Conservation (phyloP, 92 coral and sea anemone species). For the Diadumene lineata region DNA sequence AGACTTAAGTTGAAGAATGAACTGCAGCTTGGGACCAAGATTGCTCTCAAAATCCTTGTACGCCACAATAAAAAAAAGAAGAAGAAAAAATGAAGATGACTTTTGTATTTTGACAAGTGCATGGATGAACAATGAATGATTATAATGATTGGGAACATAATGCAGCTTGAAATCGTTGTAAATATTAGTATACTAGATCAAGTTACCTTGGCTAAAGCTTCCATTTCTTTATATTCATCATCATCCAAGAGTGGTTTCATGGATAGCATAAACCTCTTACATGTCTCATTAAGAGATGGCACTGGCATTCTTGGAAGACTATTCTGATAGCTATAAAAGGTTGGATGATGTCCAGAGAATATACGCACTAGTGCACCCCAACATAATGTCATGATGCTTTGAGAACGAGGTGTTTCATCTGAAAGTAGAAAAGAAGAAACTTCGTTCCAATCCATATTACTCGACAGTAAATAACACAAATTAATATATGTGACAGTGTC, state of each 20-base stretch:
- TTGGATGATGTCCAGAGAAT: conserved; percentile 84
- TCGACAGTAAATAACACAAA: no score
- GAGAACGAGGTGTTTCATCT: conserved; percentile 95
- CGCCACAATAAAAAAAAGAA: background rate
- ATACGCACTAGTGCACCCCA: conserved; percentile 89
- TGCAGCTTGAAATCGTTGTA: no score
- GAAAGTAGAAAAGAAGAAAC: no score
- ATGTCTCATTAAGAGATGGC: conserved; percentile 79
- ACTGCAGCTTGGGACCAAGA: conserved; percentile 95
- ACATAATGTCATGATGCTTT: conserved; percentile 75
- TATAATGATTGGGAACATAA: no score
- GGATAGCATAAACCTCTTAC: conserved; percentile 70
- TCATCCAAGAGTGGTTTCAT: conserved; percentile 70
- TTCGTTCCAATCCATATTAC: no score
- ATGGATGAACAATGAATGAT: no score
- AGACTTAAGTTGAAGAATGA: conserved; percentile 83
- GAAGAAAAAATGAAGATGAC: no score
- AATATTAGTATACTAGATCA: no score
- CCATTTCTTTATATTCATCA: conserved; percentile 83
- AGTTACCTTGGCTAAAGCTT: conserved; percentile 73
- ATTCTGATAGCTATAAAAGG: conserved; percentile 90
- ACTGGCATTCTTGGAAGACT: conserved; percentile 98
- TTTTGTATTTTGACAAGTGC: no score
- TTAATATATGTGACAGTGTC: no score
- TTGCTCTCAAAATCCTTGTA: conserved; percentile 85